Conservation (phyloP, 2,797 vertebrate species). For the Squalus acanthias region DNA sequence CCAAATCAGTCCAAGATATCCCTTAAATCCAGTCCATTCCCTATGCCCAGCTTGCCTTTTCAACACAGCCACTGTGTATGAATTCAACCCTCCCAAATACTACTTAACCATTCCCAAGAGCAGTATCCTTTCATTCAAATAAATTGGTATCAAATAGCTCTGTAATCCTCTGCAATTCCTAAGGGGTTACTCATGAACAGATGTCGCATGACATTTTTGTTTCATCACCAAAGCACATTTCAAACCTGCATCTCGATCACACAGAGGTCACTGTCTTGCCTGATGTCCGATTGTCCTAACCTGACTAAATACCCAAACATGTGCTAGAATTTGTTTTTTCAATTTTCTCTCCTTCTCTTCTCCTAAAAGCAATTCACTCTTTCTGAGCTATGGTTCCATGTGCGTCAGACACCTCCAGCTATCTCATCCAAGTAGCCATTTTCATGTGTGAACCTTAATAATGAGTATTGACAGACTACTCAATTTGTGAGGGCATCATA, state of each 20-base stretch:
- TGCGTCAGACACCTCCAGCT: neutral
- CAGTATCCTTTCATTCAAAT: neutral
- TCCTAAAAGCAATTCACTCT: neutral
- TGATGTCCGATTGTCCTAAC: neutral
- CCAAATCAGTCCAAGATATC: neutral
- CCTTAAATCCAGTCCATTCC: neutral
- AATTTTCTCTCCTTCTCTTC: neutral
- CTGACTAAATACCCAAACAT: neutral
- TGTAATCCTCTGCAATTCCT: neutral
- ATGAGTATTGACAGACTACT: neutral
- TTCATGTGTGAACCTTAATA: neutral
- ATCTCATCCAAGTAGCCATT: neutral
- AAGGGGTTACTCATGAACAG: neutral
- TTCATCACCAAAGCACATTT: neutral
- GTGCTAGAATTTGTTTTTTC: neutral
- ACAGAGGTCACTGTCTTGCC: neutral
- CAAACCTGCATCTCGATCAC: neutral
- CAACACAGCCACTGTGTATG: neutral
- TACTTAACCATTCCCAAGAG: neutral
- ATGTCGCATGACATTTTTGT: neutral
- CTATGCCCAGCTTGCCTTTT: neutral
- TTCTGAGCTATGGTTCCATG: neutral
- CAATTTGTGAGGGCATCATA: neutral
- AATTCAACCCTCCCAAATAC: neutral
- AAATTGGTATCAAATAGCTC: constrained; percentile 14